Conservation (phyloP, 2,113 vertebrate species). For the Otis tarda region DNA sequence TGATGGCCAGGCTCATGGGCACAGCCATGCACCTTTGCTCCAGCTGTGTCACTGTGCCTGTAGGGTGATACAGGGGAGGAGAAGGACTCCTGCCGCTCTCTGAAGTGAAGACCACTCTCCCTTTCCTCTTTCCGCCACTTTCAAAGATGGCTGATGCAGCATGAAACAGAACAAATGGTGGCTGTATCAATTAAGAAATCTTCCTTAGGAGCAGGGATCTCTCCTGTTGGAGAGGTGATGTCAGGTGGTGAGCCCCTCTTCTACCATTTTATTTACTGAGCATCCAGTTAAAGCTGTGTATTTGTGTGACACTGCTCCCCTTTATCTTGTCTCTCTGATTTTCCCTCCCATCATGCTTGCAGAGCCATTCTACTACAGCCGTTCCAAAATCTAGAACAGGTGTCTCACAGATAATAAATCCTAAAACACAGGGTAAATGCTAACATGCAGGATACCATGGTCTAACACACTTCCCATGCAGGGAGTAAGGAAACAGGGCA, state of each 20-base stretch:
- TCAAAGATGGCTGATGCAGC: not conserved
- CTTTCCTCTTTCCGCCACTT: not conserved
- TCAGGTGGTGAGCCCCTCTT: not conserved
- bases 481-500: not conserved
- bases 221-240: not conserved
- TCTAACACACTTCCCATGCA: not conserved
- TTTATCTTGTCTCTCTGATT: not conserved
- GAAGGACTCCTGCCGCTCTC: not conserved
- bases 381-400: too few relatives aligned
- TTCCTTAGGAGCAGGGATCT: not conserved
- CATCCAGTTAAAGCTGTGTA: not conserved
- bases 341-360: too few relatives aligned
- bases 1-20: accelerated
- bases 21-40: not conserved
- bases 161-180: not conserved
- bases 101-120: not conserved
- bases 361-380: too few relatives aligned
- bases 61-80: not conserved
- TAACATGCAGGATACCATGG: too few relatives aligned
- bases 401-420: too few relatives aligned
- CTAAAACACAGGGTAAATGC: too few relatives aligned
- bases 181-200: not conserved
- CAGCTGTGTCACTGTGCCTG: accelerated
- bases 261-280: not conserved
- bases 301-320: not conserved